Evolutionary conservation across 1,140 invertebrate genomes (phyloP), one percentile per base, ranked within the genome.

Genomic region (Achroia grisella): DNA sequence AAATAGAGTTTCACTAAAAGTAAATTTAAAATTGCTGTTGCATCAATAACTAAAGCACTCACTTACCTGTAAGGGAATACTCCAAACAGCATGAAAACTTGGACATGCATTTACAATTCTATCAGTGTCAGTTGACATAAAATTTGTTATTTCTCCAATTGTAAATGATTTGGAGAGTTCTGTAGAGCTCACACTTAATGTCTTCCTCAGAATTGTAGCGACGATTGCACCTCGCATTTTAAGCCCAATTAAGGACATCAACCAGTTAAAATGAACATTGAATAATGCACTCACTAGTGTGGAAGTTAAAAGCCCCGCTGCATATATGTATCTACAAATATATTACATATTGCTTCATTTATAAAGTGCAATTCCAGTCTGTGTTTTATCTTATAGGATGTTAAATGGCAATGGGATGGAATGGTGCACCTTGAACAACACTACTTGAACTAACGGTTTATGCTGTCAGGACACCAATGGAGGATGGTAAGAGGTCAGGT

Each of bases 31-130:
- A 37, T 30, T 29, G 17, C 4, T 32, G 32, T 30, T 13, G 6
- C 9, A 8, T n/a, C 15, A 36, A 11, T 29, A 36, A 17, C 8
- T 33, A 6, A 4, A 33, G 11, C 12, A 14, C 10, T 14, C 29
- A 55, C 47, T 28, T 48, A 94, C 93, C 88, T 97, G 94, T 67
- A 99, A 89, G 13, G 97, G 97, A 68, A 99, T 93, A 80, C 96
- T 98, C 97, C 98, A 99, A 55, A 98, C 89, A 10, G 95, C 91
- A 87, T 99, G 98, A 80, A 99, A 98, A 84, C 95, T 98, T 0
- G 94, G 92, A 86, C 95, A 97, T 30, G 97, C 95, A 81, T 98
- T 99, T 0, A 98, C 93, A 54, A 99, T 95, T 59, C 97, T 89
- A 68, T 98, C 96, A 0, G 93, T 93, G 79, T 99, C 98, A 1